Conservation (phyloP, 2,113 vertebrate species). For the Podarcis raffonei region DNA sequence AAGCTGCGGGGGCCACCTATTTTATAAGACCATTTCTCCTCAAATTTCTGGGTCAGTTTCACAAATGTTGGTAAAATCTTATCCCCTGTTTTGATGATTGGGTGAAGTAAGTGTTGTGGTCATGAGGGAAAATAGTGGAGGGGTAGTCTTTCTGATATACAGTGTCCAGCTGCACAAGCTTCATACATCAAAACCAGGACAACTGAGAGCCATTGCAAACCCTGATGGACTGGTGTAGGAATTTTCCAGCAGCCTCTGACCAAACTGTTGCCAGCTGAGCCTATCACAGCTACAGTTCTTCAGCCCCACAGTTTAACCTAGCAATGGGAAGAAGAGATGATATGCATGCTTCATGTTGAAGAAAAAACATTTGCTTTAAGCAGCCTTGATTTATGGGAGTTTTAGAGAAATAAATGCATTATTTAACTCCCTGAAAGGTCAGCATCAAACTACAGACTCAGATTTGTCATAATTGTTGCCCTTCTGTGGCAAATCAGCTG, state of each 20-base stretch:
- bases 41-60: no score
- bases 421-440: constrained; percentile 48
- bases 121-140: not conserved
- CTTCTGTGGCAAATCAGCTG: constrained; percentile 69
- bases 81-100: not conserved
- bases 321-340: constrained; percentile 34
- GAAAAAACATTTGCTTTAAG: constrained; percentile 62
- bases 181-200: not conserved
- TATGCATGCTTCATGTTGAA: constrained; percentile 23
- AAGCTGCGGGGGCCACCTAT: no score
- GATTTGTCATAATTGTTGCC: constrained; percentile 56
- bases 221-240: not conserved
- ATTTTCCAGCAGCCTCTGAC: not conserved
- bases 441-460: constrained; percentile 48
- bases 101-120: not conserved
- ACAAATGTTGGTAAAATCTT: no score
- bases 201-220: not conserved
- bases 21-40: no score
- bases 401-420: constrained; percentile 58
- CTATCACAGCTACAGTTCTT: not conserved
- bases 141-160: not conserved
- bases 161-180: not conserved
- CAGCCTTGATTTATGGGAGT: constrained; percentile 63
- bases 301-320: not conserved
- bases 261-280: not conserved